These are phyloP conservation scores for Cryptus viduatorius DNA, from an alignment of 2,888 invertebrate genomes.

Conservation along the genomic window DNA sequence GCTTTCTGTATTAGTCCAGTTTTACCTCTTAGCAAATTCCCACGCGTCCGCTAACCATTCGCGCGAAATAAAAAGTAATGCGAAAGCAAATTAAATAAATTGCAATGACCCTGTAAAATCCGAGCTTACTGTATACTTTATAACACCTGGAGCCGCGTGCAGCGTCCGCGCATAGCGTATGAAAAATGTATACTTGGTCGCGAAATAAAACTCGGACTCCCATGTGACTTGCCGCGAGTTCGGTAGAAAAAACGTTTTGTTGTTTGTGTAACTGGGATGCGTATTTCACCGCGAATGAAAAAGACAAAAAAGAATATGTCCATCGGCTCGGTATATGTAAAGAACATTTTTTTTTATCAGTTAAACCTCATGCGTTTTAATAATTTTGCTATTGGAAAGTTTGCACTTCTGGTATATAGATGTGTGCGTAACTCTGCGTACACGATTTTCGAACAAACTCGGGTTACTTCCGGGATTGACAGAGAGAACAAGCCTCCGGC, in stretches of 20 bases:
- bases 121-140: conserved; percentile 6
- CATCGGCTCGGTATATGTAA: not conserved
- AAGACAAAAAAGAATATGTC: not conserved
- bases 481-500: not conserved
- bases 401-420: not conserved
- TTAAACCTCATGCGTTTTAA: not conserved
- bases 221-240: not conserved
- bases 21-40: not conserved
- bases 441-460: not conserved
- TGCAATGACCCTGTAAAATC: conserved; percentile 6
- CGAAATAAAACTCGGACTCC: not conserved
- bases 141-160: not conserved
- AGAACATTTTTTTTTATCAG: not conserved
- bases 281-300: not conserved
- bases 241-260: not conserved
- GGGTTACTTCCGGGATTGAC: not conserved
- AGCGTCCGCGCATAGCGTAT: not conserved
- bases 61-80: conserved; percentile 12
- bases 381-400: not conserved
- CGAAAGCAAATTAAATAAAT: conserved; percentile 28
- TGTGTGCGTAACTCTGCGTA: not conserved
- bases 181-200: not conserved
- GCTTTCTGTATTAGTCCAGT: conserved; percentile 5
- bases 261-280: not conserved
- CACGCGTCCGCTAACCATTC: conserved; percentile 23